These are phyloP conservation scores for Bagarius yarrelli DNA, from an alignment of 2,113 vertebrate species.

Conservation along the genomic window DNA sequence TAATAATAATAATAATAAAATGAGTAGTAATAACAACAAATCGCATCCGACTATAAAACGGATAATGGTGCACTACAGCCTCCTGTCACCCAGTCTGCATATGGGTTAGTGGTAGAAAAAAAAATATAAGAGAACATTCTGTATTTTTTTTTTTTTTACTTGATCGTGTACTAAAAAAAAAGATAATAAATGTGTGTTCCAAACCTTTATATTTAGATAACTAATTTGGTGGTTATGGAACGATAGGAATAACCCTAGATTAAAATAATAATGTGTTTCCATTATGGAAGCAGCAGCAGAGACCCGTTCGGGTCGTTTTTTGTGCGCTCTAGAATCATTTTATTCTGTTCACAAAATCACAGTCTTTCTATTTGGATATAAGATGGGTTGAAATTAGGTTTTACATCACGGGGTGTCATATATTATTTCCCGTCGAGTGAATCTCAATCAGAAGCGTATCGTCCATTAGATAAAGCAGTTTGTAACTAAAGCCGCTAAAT, in stretches of 20 bases:
- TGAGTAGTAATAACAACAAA: background rate
- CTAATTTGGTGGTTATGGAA: background rate
- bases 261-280: background rate
- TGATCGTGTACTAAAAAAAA: background rate
- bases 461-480: conserved; percentile 68
- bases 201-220: background rate
- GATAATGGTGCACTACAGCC: conserved; percentile 25
- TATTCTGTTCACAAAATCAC: conserved; percentile 11
- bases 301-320: conserved; percentile 13
- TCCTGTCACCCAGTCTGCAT: background rate
- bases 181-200: background rate
- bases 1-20: background rate
- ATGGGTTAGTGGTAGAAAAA: background rate
- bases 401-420: background rate
- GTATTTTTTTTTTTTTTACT: background rate
- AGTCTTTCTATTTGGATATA: background rate
- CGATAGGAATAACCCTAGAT: background rate
- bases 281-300: background rate
- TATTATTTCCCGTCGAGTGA: conserved; percentile 3
- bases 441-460: conserved; percentile 49
- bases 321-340: conserved; percentile 4
- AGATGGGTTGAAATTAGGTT: background rate
- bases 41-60: conserved; percentile 48
- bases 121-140: background rate
- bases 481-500: conserved; percentile 56